Percentiles rank a stretch among this genome's conserved stretches.
These are phyloP conservation scores for Valencia hispanica DNA, from an alignment of 2,797 vertebrate species.

Conservation along the genomic window DNA sequence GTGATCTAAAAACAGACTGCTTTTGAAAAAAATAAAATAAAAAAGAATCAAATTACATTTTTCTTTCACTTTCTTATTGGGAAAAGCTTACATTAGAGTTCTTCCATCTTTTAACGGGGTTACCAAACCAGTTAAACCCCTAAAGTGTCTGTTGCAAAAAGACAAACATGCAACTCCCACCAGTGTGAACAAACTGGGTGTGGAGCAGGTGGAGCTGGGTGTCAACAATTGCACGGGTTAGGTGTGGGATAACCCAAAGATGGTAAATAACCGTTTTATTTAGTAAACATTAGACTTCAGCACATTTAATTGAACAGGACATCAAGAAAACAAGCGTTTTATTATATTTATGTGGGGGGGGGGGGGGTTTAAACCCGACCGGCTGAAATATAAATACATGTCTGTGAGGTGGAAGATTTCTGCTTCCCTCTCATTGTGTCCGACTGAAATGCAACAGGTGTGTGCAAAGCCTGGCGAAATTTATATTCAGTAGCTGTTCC, in stretches of 20 bases:
- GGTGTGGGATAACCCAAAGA: slow-evolving; percentile 41
- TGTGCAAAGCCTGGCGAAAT: slow-evolving; percentile 44
- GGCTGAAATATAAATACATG: slow-evolving; percentile 17
- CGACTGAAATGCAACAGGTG: slow-evolving; percentile 56
- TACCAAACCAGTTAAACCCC: slow-evolving; percentile 1
- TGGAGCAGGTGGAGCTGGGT: slow-evolving; percentile 64
- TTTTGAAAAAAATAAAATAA: background rate
- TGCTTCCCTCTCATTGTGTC: slow-evolving; percentile 20
- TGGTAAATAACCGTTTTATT: slow-evolving; percentile 30
- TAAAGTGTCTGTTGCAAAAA: slow-evolving; percentile 20
- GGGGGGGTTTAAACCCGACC: background rate
- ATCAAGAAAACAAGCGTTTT: slow-evolving; percentile 28
- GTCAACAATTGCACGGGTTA: slow-evolving; percentile 43
- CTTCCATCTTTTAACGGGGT: background rate
- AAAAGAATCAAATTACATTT: background rate
- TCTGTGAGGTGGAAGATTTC: slow-evolving; percentile 22
- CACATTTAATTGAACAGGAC: slow-evolving; percentile 22
- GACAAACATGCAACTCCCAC: slow-evolving; percentile 56
- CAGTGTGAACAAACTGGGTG: slow-evolving; percentile 69
- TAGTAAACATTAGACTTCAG: slow-evolving; percentile 19
- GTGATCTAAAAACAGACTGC: background rate
- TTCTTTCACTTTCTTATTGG: background rate
- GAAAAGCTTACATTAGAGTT: background rate
- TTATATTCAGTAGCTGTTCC: slow-evolving; percentile 63
- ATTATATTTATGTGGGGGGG: background rate